Evolutionary conservation across 2,888 invertebrate genomes (phyloP), one percentile per base, ranked within the genome.

Genomic region (Gibbula magus): DNA sequence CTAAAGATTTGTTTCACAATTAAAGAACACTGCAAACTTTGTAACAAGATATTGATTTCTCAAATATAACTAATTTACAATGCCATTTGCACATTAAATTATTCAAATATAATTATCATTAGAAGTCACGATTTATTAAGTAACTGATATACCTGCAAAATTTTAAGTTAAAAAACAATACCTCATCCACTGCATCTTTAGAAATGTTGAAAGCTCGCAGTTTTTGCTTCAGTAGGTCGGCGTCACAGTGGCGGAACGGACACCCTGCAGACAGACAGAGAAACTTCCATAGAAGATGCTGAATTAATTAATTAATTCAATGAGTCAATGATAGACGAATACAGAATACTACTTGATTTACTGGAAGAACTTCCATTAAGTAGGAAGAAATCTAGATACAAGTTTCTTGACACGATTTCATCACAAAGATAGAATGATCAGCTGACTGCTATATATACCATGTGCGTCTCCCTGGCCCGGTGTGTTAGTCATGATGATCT

Each of bases 191-290:
- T 25, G 86, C 87, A 52, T 91, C 89, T 67, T 88, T 87, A 18
- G 87, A 75, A 8, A 92, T 82, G 13, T 83, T 82, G 61, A 84
- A 81, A 54, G 95, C 95, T 54, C 94, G 93, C 13, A 99, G 93
- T 92, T 95, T 96, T 86, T 96, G 95, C 89, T 95, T 96, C 39
- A 99, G 94, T 29, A 95, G 94, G 18, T 94, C 93, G 5, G 93
- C 91, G 93, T 98, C 98, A 93, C 95, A 95, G 88, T 97, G 96
- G 89, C 95, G 96, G 91, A 96, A 99, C 0, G 99, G 99, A 92
- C 99, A 99, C 0, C 99, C 94, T 94, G 81, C 0, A 84, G 22
- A 39, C 2, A 39, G 10, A 74, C 45, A 45, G 8, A 45, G 13
- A 45, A 1, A 45, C 45, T 10, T 13, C 1, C 13, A 8, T 35